Evolutionary conservation across 1,140 invertebrate species (phyloP).

Genomic region (Musca domestica): DNA sequence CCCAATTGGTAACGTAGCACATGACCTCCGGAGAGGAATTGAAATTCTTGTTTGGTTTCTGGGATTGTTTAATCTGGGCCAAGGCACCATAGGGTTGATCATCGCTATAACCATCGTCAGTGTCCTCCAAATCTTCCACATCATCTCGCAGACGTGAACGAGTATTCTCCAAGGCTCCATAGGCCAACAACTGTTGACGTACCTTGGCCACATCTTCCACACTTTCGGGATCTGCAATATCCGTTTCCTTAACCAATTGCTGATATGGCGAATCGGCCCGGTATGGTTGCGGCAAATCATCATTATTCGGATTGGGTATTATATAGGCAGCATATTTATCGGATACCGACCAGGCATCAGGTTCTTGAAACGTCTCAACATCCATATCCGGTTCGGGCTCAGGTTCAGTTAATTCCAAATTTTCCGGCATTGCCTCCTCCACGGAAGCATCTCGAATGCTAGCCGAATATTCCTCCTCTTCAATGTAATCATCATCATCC

Average conservation of each 20-base stretch:
- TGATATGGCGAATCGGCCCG: constrained; percentile 46
- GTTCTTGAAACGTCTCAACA: constrained; percentile 24
- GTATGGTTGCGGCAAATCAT: constrained; percentile 38
- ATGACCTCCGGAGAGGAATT: constrained; percentile 60
- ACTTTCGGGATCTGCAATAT: constrained; percentile 37
- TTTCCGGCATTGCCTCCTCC: constrained; percentile 24
- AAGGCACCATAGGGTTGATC: constrained; percentile 38
- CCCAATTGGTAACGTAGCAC: constrained; percentile 88
- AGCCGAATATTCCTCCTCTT: constrained; percentile 9
- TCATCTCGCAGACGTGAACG: background rate
- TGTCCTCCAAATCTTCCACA: background rate
- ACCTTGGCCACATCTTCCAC: constrained; percentile 38
- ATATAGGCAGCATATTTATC: constrained; percentile 56
- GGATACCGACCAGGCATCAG: constrained; percentile 38
- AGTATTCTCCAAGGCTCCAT: constrained; percentile 34
- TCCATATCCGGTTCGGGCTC: background rate
- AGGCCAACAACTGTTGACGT: constrained; percentile 31
- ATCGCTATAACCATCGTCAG: background rate
- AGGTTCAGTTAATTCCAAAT: constrained; percentile 18
- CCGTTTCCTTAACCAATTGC: constrained; percentile 36
- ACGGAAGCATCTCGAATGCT: constrained; percentile 24
- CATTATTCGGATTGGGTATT: constrained; percentile 24
- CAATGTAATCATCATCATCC: constrained; percentile 30
- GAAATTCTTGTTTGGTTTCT: constrained; percentile 32
- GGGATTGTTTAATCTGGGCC: constrained; percentile 27